Evolutionary conservation across 2,797 vertebrate genomes (phyloP).

Genomic region (Eulemur mongoz): DNA sequence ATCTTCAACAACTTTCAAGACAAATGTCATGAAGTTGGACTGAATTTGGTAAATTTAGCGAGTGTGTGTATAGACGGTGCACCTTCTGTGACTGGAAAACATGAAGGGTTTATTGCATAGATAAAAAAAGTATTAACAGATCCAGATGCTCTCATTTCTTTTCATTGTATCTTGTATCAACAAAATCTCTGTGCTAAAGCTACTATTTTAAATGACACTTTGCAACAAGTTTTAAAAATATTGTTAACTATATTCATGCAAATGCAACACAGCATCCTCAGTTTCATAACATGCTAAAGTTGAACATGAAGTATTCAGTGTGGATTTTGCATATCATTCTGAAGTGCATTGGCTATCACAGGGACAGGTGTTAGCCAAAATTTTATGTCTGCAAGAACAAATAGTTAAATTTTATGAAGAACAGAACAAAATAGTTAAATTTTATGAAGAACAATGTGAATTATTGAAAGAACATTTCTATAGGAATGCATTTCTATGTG

Average conservation of each 20-base stretch:
- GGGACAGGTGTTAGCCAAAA: neutral
- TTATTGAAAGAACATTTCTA: neutral
- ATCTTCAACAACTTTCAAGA: neutral
- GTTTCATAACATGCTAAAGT: neutral
- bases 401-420: neutral
- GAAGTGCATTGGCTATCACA: neutral
- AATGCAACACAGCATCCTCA: too few species aligned
- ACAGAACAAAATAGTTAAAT: neutral
- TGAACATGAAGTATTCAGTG: neutral
- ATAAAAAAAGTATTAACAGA: neutral
- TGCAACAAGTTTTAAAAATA: neutral
- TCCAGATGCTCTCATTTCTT: neutral
- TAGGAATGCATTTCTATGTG: neutral
- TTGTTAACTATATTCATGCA: neutral
- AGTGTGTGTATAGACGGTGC: neutral
- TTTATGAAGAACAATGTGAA: too few species aligned
- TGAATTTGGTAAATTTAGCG: neutral
- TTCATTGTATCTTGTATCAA: neutral
- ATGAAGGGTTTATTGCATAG: neutral
- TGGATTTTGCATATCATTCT: neutral
- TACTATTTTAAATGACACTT: neutral
- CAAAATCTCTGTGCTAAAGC: neutral
- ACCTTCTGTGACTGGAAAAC: neutral
- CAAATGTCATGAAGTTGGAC: neutral
- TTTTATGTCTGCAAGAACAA: neutral